phyloP scores from a whole-genome alignment of 1,140 invertebrate genomes.

The Pantala flavescens region DNA sequence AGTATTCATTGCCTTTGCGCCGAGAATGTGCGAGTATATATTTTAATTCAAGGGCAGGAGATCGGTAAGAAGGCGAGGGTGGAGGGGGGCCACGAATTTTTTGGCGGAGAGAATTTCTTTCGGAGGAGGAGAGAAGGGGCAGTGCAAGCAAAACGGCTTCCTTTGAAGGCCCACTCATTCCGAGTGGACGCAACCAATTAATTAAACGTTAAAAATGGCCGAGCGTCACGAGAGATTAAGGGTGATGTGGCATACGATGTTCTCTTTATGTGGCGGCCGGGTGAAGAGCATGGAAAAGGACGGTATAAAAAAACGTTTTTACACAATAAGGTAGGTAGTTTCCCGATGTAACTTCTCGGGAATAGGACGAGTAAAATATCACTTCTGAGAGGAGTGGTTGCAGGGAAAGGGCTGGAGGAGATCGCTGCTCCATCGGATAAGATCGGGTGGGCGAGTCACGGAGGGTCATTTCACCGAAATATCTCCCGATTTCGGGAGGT shows the following conservation, averaged over 20 bases:
- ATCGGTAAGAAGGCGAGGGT: neutral
- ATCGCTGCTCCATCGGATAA: neutral
- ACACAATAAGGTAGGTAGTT: slow-evolving; percentile 9
- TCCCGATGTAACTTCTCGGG: neutral
- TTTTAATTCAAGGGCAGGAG: neutral
- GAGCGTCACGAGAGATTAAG: slow-evolving; percentile 1
- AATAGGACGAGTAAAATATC: slow-evolving; percentile 3
- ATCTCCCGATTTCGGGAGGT: too few relatives aligned
- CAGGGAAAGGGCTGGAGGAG: neutral
- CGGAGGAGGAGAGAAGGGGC: neutral
- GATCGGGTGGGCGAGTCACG: neutral
- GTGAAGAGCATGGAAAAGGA: neutral
- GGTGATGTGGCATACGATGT: slow-evolving; percentile 4
- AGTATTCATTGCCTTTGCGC: too few relatives aligned
- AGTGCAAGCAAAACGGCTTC: neutral
- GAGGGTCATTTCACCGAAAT: neutral
- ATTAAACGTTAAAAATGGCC: slow-evolving; percentile 1
- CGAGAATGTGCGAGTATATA: too few relatives aligned
- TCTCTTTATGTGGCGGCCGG: neutral
- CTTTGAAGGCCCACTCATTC: neutral
- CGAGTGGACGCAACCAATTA: slow-evolving; percentile 8
- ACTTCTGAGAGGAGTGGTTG: neutral
- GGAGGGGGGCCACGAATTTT: too few relatives aligned
- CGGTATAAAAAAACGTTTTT: neutral
- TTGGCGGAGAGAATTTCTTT: neutral